Base-by-base conservation (phyloP, 2,888 invertebrate species). In the Zygaena filipendulae region DNA sequence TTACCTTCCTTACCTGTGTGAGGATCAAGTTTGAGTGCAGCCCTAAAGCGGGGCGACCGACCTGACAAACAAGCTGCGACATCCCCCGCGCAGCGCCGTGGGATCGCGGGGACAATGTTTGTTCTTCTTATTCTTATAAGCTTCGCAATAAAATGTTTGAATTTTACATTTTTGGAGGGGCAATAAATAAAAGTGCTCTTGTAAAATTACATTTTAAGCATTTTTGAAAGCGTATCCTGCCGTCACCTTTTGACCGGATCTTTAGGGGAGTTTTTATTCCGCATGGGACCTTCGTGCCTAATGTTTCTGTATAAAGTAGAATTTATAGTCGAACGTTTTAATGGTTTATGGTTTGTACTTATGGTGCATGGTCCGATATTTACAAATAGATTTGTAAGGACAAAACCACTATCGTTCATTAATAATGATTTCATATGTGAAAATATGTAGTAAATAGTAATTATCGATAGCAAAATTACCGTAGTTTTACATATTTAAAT, bases 191-290 rank as follows among this genome's bases (percentile, higher is more conserved):
- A 64, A 63, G 56, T 59, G 47, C 60, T 59, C 59, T 56, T 57
- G 62, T 70, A 69, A 75, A 75, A 79, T 79, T 75, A 74, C 75
- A 75, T 72, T 75, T 71, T 71, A 75, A 77, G 74, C 71, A 70
- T 71, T 67, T 72, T 60, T 62, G 54, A 70, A 68, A 56, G 62
- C 55, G 55, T 42, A 47, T 7, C 36, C 40, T 25, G 31, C 62
- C 59, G 61, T 59, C 68, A 72, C 68, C 64, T 71, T 67, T 60
- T 58, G 46, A 52, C 50, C 49, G 52, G 45, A 45, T 39, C 36
- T 46, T 44, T 48, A 38, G 45, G 53, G 49, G 45, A 52, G 49
- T 50, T 54, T 59, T 50, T 49, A 49, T 44, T 53, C 49, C 40
- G 42, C 42, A 40, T 47, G 52, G 49, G n/a, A n/a, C n/a, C n/a